Evolutionary conservation across 2,888 invertebrate genomes (phyloP).

Genomic region (Cephus pygmeus): DNA sequence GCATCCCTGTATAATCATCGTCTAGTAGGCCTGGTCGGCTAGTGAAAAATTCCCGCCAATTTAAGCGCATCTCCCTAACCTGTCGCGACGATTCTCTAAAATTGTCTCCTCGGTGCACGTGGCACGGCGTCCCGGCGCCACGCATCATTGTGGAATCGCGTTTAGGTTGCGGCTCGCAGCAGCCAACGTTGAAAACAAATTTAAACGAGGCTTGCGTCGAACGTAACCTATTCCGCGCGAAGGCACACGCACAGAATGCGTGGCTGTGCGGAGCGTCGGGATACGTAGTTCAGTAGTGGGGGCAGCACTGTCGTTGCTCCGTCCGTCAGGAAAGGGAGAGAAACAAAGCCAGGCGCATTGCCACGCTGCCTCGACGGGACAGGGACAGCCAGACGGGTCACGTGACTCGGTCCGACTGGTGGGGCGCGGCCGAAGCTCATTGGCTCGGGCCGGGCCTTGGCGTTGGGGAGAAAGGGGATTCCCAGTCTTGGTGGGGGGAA

Average conservation of each 20-base stretch:
- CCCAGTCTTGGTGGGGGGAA: conserved; percentile 13
- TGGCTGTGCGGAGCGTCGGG: background rate
- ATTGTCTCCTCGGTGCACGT: background rate
- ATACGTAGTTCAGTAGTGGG: conserved; percentile 11
- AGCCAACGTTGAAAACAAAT: conserved; percentile 32
- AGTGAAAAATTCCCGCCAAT: background rate
- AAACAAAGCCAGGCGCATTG: conserved; percentile 16
- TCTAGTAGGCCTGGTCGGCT: background rate
- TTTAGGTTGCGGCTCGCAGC: background rate
- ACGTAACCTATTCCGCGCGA: conserved; percentile 24
- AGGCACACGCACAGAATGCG: conserved; percentile 17
- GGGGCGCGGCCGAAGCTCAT: background rate
- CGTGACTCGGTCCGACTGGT: background rate
- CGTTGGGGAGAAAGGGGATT: conserved; percentile 35
- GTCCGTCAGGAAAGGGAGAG: background rate
- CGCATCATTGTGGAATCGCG: background rate
- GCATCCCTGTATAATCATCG: background rate
- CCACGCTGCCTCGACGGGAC: conserved; percentile 18
- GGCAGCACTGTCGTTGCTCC: conserved; percentile 4
- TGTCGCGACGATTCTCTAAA: background rate
- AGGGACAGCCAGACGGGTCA: conserved; percentile 8
- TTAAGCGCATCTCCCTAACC: background rate
- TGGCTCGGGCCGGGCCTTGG: conserved; percentile 3
- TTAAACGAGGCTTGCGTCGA: conserved; percentile 34
- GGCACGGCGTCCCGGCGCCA: background rate